phyloP scores from a whole-genome alignment of 2,888 invertebrate species.

The Chrysomela aeneicollis region DNA sequence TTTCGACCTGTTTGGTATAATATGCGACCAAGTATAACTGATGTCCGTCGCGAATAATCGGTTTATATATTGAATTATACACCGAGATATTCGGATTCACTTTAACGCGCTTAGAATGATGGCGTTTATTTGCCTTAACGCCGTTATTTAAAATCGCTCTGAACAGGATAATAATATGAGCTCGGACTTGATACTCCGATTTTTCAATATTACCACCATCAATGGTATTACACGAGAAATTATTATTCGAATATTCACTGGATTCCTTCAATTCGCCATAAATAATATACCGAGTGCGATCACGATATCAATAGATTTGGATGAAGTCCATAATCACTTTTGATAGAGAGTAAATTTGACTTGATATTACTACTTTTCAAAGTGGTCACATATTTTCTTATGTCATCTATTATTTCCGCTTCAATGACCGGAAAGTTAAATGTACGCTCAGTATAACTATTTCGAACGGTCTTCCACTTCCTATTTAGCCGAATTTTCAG shows the following conservation, averaged over 20 bases:
- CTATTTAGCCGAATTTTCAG: no score
- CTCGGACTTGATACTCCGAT: slow-evolving; percentile 24
- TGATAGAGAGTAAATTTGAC: no score
- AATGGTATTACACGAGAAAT: slow-evolving; percentile 19
- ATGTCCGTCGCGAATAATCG: slow-evolving; percentile 27
- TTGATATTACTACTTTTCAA: no score
- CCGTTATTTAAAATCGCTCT: slow-evolving; percentile 33
- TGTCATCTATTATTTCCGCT: no score
- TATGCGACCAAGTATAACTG: slow-evolving; percentile 12
- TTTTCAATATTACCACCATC: slow-evolving; percentile 29
- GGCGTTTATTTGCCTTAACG: slow-evolving; percentile 27
- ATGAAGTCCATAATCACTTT: no score
- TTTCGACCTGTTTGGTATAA: neutral
- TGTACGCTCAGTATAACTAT: no score
- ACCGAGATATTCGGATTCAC: slow-evolving; percentile 29
- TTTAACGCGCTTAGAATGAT: slow-evolving; percentile 28
- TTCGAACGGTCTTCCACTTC: no score
- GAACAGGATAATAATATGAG: slow-evolving; percentile 23
- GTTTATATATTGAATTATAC: slow-evolving; percentile 33
- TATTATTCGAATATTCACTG: slow-evolving; percentile 17
- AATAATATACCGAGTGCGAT: neutral
- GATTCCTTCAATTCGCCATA: neutral
- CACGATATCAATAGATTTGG: no score
- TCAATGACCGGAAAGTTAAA: no score
- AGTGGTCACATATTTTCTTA: no score